Evolutionary conservation across 2,113 vertebrate genomes (phyloP).

Genomic region (Pampusana beccarii): DNA sequence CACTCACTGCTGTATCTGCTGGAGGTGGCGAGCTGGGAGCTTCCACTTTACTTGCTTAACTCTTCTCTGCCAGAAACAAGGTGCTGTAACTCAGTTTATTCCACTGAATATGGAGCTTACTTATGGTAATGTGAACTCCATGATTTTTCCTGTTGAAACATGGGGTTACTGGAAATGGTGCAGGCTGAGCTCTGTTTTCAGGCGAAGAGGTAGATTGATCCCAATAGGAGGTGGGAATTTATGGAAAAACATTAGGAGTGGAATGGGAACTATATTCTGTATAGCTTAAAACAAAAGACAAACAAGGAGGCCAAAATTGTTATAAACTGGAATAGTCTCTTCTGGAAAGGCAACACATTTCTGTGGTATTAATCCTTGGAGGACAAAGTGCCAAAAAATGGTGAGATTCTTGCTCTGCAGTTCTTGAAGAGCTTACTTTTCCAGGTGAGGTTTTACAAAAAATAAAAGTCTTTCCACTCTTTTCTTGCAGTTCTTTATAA

Average conservation of each 20-base stretch:
- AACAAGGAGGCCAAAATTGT: neutral
- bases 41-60: neutral
- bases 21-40: neutral
- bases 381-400: neutral
- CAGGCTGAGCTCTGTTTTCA: neutral
- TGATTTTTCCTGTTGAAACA: neutral
- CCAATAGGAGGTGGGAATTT: neutral
- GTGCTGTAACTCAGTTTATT: neutral
- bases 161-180: neutral
- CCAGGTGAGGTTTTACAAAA: conserved; percentile 19
- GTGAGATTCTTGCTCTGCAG: neutral
- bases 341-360: neutral
- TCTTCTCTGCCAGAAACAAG: neutral
- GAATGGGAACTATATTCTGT: neutral
- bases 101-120: neutral
- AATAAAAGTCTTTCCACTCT: neutral
- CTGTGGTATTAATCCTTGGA: neutral
- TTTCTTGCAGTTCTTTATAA: neutral
- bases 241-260: neutral
- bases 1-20: neutral
- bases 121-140: neutral
- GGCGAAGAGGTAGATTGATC: neutral
- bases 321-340: neutral
- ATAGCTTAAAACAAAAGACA: neutral
- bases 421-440: conserved; percentile 12